Evolutionary conservation across 2,113 vertebrate genomes (phyloP).

Genomic region (Beaufortia kweichowensis): DNA sequence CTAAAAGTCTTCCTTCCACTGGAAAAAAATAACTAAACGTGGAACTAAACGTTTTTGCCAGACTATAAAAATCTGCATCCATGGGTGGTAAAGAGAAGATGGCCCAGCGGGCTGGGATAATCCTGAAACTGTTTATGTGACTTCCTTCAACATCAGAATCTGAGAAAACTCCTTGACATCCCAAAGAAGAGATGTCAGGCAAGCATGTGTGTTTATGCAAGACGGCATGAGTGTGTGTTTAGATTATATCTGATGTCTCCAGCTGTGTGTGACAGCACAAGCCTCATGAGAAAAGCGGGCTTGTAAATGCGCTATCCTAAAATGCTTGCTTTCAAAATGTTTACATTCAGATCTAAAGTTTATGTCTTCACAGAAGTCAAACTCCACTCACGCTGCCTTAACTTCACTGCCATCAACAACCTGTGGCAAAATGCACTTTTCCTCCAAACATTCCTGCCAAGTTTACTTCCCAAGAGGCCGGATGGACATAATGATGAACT

Average conservation of each 20-base stretch:
- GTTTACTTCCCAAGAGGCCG: conserved; percentile 17
- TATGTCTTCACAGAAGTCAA: not conserved
- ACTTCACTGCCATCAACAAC: conserved; percentile 45
- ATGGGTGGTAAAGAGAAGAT: no score
- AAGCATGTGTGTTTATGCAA: conserved; percentile 50
- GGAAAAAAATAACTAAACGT: no score
- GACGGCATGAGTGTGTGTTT: conserved; percentile 61
- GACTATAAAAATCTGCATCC: no score
- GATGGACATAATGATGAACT: not conserved
- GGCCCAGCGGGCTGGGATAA: no score
- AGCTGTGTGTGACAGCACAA: conserved; percentile 65
- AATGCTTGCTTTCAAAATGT: not conserved
- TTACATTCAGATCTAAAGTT: conserved; percentile 22
- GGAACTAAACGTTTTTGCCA: no score
- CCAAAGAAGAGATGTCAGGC: conserved; percentile 47
- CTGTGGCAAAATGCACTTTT: conserved; percentile 41
- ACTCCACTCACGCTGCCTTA: not conserved
- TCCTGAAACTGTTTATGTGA: conserved; percentile 52
- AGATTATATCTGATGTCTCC: conserved; percentile 52
- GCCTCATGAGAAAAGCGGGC: not conserved
- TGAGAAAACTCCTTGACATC: not conserved
- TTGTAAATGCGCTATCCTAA: conserved; percentile 54
- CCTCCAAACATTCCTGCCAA: conserved; percentile 28
- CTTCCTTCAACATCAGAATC: conserved; percentile 16
- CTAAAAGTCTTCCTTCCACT: no score